Percentiles rank a stretch among this genome's conserved stretches.
Evolutionary conservation across 2,113 vertebrate genomes (phyloP).

Genomic region (Thunnus maccoyii): DNA sequence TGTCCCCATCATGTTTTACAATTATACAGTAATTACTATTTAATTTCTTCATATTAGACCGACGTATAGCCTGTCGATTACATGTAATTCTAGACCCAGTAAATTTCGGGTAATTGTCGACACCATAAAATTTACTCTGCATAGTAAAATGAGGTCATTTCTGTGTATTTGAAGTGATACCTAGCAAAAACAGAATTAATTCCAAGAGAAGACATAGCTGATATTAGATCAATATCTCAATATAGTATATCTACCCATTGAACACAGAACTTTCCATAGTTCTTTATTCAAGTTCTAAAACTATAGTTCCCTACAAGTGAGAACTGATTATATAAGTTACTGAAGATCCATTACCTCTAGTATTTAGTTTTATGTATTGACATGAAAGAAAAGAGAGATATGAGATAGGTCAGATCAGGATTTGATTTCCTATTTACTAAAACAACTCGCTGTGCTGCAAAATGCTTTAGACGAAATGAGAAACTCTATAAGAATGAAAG

Average conservation of each 20-base stretch:
- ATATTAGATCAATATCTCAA: neutral
- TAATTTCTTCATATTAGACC: slow-evolving; percentile 45
- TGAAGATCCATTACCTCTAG: slow-evolving; percentile 17
- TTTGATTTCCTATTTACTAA: slow-evolving; percentile 18
- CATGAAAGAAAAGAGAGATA: slow-evolving; percentile 7
- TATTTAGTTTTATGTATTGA: slow-evolving; percentile 20
- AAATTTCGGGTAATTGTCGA: slow-evolving; percentile 6
- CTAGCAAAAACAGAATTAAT: neutral
- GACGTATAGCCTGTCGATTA: slow-evolving; percentile 33
- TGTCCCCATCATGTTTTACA: slow-evolving; percentile 35
- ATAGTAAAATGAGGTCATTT: neutral
- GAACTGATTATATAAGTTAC: slow-evolving; percentile 5
- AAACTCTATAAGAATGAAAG: neutral
- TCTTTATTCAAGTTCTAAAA: slow-evolving; percentile 8
- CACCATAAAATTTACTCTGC: neutral
- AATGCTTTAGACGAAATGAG: slow-evolving; percentile 10
- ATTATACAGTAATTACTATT: slow-evolving; percentile 47
- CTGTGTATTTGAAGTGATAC: neutral
- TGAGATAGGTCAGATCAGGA: slow-evolving; percentile 11
- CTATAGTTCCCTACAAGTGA: neutral
- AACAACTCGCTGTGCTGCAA: neutral
- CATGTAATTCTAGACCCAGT: neutral
- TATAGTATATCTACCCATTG: neutral
- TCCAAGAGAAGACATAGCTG: neutral
- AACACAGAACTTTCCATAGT: neutral